Percentiles rank a stretch among this genome's conserved stretches.
phyloP scores from a whole-genome alignment of 1,140 invertebrate genomes.

The Zaprionus kolodkinae region DNA sequence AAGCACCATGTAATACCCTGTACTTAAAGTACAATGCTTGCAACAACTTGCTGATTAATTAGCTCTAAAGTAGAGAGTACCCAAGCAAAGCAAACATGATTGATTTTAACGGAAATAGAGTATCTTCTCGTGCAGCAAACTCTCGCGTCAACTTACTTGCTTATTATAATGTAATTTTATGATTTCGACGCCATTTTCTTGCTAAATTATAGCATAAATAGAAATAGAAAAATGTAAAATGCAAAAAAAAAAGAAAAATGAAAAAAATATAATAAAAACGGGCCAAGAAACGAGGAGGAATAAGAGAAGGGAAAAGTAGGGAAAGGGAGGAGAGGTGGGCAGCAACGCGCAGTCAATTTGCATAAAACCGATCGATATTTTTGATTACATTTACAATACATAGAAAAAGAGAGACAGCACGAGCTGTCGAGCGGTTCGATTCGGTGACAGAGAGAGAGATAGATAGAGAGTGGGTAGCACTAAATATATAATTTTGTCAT shows the following conservation, averaged over 20 bases:
- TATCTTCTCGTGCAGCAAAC: conserved; percentile 8
- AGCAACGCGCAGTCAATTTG: conserved; percentile 79
- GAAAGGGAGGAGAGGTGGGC: conserved; percentile 7
- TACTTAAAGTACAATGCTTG: not conserved
- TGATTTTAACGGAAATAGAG: conserved; percentile 8
- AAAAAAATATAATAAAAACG: conserved; percentile 50
- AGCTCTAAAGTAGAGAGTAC: no score
- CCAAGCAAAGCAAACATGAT: not conserved
- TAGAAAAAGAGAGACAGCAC: conserved; percentile 51
- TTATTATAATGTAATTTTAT: conserved; percentile 82
- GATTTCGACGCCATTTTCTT: conserved; percentile 80
- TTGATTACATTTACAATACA: conserved; percentile 83
- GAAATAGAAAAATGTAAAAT: conserved; percentile 61
- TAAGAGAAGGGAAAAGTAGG: conserved; percentile 15
- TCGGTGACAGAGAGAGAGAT: conserved; percentile 6
- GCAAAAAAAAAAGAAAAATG: conserved; percentile 24
- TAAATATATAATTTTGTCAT: conserved; percentile 82
- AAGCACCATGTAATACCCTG: conserved; percentile 40
- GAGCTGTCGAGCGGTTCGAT: conserved; percentile 48
- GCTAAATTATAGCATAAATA: conserved; percentile 81
- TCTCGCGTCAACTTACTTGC: conserved; percentile 30
- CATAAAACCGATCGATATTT: conserved; percentile 84
- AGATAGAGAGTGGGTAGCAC: conserved; percentile 30
- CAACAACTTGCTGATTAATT: no score
- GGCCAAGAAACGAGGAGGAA: conserved; percentile 32